phyloP scores from a whole-genome alignment of 2,797 vertebrate species.

The Enteromius unitaeniatus region DNA sequence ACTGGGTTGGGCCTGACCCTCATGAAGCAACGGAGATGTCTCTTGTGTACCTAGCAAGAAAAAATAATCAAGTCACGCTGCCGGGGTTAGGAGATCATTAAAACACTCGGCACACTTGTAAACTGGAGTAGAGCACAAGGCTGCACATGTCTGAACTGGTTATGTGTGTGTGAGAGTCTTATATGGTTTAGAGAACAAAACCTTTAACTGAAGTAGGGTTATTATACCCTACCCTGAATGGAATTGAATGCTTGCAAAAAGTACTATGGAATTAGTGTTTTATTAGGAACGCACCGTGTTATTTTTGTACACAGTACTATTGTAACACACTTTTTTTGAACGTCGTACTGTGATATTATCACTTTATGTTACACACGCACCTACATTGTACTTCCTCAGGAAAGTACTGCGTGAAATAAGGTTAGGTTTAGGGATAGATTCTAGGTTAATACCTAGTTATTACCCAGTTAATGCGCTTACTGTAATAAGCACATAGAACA shows the following conservation, averaged over 20 bases:
- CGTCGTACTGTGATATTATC: not conserved
- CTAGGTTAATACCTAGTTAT: not conserved
- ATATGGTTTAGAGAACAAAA: constrained; percentile 23
- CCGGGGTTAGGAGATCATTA: constrained; percentile 23
- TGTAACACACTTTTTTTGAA: not conserved
- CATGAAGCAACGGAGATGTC: not conserved
- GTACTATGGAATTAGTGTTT: not conserved
- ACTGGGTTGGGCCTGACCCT: not conserved
- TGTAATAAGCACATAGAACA: not conserved
- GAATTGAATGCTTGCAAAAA: constrained; percentile 1
- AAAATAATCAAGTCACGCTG: constrained; percentile 13
- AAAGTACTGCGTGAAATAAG: not conserved
- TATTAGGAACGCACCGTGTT: not conserved
- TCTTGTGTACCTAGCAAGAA: not conserved
- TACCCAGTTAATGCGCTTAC: not conserved
- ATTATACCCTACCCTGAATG: not conserved
- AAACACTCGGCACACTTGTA: constrained; percentile 38
- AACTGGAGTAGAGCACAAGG: constrained; percentile 20
- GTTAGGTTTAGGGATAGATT: not conserved
- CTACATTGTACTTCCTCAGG: not conserved
- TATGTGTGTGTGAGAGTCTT: not conserved
- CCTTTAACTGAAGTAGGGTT: not conserved
- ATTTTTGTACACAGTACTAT: not conserved
- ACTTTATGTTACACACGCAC: not conserved
- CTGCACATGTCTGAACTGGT: constrained; percentile 45